Base-by-base conservation (phyloP, 1,140 invertebrate species). In the Tetranychus urticae region DNA sequence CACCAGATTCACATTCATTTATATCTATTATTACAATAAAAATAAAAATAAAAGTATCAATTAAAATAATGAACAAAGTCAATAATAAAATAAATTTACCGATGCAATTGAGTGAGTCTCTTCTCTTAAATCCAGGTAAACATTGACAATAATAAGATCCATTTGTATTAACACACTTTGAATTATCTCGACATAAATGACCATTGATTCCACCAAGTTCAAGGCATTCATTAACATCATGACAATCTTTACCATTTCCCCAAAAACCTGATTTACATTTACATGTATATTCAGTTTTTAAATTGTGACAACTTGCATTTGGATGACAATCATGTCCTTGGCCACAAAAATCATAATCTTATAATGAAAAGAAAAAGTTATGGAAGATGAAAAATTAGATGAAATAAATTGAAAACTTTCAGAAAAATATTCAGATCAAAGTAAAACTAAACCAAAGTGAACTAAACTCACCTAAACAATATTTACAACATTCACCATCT, bases 291-390 rank as follows among this genome's bases (percentile, higher is more conserved):
- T 82, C 84, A 63, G 85, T 86, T 74, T 82, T 80, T 65, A 87
- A 78, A 74, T 87, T 88, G 72, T 83, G 79, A 75, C 85, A 88
- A 59, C 81, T 83, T 62, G 85, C 85, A 71, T 87, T 87, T 68
- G 62, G 52, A 72, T 88, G 83, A 73, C 85, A 88, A 66, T 79
- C 77, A 72, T 86, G 82, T 58, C 85, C 86, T 74, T 82, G 62
- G 64, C 80, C 81, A 76, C 87, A 90, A 75, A 88, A 88, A 76
- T 90, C 85, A 69, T 84, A 83, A 66, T 83, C 86, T 86, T 86
- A 74, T 14, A 62, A 68, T 68, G 60, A 36, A 33, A 61, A 35
- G 45, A 2, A 58, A 63, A 62, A 23, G 4, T n/a, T 23, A 23
- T 23, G 23, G 23, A 23, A 23, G 23, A 23, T 23, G 23, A 23